These are phyloP conservation scores for Rhabdophis nuchalis DNA, from an alignment of 2,797 vertebrate species.

Conservation along the genomic window DNA sequence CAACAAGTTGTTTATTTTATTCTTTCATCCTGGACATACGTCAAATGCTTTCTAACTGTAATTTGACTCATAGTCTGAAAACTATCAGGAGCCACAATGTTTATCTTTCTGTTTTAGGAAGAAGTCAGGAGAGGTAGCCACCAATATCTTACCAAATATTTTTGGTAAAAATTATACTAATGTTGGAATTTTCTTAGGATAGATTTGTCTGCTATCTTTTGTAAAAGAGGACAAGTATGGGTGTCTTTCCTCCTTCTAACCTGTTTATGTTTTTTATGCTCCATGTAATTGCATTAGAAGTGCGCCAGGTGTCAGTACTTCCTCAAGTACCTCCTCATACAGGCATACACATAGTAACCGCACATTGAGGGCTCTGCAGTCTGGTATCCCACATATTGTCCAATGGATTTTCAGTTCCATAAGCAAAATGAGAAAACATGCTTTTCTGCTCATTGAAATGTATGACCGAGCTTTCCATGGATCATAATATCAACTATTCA, in stretches of 20 bases:
- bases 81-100: not conserved
- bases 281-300: constrained; percentile 51
- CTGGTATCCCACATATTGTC: not conserved
- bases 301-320: constrained; percentile 67
- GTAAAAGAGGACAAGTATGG: not conserved
- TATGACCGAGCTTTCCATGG: not conserved
- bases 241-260: not conserved
- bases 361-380: constrained; percentile 5
- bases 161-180: not conserved
- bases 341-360: not conserved
- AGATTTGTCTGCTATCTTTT: not conserved
- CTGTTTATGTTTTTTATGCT: not conserved
- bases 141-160: not conserved
- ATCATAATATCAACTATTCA: not conserved
- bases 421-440: not conserved
- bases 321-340: constrained; percentile 9
- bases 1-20: not conserved
- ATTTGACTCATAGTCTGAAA: not conserved
- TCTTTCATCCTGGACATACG: not conserved
- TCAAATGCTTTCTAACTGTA: not conserved
- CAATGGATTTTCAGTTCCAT: not conserved
- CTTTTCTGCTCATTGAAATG: not conserved
- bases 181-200: not conserved
- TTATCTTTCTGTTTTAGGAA: not conserved
- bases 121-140: not conserved